These are phyloP conservation scores for Stenolophus ochropezus DNA, from an alignment of 2,888 invertebrate species.

Conservation along the genomic window DNA sequence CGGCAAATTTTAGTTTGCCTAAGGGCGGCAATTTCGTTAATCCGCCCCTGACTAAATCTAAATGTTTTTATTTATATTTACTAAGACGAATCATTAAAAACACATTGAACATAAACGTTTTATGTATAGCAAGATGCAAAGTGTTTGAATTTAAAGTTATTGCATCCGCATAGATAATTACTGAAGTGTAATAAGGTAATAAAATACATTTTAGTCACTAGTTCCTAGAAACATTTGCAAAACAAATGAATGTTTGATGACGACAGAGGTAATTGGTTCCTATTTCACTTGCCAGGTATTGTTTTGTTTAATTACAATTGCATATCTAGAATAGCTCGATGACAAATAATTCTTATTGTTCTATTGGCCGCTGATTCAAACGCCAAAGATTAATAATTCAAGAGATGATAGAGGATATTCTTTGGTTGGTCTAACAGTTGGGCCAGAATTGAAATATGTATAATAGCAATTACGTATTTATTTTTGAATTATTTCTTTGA, in stretches of 20 bases:
- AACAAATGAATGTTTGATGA: constrained; percentile 16
- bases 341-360: background rate
- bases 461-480: too few species aligned
- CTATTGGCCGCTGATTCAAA: background rate
- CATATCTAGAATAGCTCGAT: background rate
- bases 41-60: too few species aligned
- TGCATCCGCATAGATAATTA: constrained; percentile 17
- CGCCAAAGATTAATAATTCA: background rate
- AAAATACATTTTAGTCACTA: constrained; percentile 23
- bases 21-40: too few species aligned
- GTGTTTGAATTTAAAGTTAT: background rate
- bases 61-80: too few species aligned
- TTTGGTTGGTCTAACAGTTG: too few species aligned
- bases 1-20: too few species aligned
- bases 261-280: constrained; percentile 6
- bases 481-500: too few species aligned
- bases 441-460: too few species aligned
- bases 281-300: constrained; percentile 13
- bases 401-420: background rate
- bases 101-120: background rate
- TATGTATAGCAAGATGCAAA: background rate
- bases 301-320: constrained; percentile 12
- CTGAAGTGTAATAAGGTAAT: constrained; percentile 5
- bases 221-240: constrained; percentile 23
- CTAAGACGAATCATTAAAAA: too few species aligned